Percentiles rank a stretch among this genome's conserved stretches.
Evolutionary conservation across 2,888 invertebrate genomes (phyloP).

Genomic region (Dasysyrphus tricinctus): DNA sequence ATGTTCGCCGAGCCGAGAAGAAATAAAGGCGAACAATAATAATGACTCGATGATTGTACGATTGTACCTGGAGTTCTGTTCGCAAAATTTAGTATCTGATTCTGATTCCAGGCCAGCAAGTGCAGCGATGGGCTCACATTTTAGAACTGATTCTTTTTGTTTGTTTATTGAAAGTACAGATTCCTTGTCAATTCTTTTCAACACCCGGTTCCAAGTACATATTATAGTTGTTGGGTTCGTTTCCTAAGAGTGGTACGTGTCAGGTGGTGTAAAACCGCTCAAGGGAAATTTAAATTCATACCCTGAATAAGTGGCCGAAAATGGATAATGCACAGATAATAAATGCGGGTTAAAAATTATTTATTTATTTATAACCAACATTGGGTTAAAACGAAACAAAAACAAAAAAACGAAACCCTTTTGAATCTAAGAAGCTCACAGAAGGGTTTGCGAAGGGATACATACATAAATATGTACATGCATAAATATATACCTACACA

Average conservation of each 20-base stretch:
- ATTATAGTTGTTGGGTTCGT: background rate
- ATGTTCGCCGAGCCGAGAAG: constrained; percentile 38
- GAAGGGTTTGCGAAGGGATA: background rate
- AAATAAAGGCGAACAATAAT: constrained; percentile 63
- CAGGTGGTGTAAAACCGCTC: constrained; percentile 33
- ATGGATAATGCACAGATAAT: constrained; percentile 71
- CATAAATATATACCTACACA: background rate
- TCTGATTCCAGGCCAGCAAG: constrained; percentile 19
- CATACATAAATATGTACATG: background rate
- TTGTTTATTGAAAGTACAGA: background rate
- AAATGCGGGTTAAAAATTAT: constrained; percentile 65
- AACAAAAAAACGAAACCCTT: constrained; percentile 34
- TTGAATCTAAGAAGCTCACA: constrained; percentile 31
- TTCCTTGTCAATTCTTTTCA: constrained; percentile 48
- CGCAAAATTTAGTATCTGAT: constrained; percentile 37
- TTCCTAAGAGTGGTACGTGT: background rate
- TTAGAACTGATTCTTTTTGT: constrained; percentile 9
- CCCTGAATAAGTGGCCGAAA: constrained; percentile 67
- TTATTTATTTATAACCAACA: constrained; percentile 60
- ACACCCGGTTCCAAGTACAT: constrained; percentile 55
- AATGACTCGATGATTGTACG: constrained; percentile 31
- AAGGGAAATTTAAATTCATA: constrained; percentile 70
- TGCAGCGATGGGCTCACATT: constrained; percentile 19
- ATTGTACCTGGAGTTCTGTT: constrained; percentile 20
- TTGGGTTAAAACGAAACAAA: background rate